Evolutionary conservation across 35 echinoderm and acorn worm species (phyloP).

Genomic region (Hemicentrotus pulcherrimus): DNA sequence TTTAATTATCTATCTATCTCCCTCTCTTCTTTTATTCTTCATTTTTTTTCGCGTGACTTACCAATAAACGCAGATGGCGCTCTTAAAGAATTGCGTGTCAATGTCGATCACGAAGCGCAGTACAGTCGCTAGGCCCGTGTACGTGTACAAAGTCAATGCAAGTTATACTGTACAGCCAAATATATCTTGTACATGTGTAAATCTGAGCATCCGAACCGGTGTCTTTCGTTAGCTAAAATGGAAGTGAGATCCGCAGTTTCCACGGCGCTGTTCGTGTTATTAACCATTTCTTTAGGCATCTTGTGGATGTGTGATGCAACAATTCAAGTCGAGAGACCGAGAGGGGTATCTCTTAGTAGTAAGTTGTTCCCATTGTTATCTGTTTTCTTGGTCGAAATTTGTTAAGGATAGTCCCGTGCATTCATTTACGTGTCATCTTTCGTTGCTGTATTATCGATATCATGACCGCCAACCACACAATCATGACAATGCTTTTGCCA

Average conservation of each 20-base stretch:
- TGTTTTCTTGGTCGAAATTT: background rate
- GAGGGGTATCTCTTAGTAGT: constrained; percentile 20
- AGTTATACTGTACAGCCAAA: too few species aligned
- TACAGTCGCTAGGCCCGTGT: too few species aligned
- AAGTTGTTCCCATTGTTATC: background rate
- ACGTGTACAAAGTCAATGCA: too few species aligned
- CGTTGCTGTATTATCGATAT: too few species aligned
- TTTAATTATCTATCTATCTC: too few species aligned
- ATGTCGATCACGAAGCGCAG: too few species aligned
- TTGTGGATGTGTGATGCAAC: constrained; percentile 45
- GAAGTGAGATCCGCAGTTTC: background rate
- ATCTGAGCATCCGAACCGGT: background rate
- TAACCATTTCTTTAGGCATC: background rate
- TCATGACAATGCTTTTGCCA: too few species aligned
- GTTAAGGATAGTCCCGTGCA: background rate
- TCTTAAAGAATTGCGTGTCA: too few species aligned
- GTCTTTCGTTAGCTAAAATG: background rate
- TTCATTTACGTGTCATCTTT: background rate
- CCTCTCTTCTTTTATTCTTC: too few species aligned
- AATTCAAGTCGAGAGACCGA: background rate
- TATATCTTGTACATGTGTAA: background rate
- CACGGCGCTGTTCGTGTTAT: background rate
- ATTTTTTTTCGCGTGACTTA: too few species aligned
- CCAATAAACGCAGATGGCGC: too few species aligned
- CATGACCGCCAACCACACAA: too few species aligned